A percentile compares a stretch with the other conserved stretches of the same genome.
These are phyloP conservation scores for Sebastes steindachneri DNA, from an alignment of 2,797 vertebrate genomes.

Conservation along the genomic window DNA sequence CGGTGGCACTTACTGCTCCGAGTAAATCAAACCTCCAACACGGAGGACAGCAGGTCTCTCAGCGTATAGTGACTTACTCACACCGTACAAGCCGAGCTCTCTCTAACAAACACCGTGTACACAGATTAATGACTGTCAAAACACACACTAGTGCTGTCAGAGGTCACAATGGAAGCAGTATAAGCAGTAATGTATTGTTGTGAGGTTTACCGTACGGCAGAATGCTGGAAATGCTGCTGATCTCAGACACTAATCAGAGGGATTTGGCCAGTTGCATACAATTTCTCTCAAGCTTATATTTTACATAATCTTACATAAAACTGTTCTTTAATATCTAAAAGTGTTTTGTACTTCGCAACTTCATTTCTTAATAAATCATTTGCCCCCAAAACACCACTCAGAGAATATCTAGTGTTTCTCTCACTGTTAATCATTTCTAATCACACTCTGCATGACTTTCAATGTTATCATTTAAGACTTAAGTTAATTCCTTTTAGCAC, in stretches of 20 bases:
- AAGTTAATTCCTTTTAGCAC: neutral
- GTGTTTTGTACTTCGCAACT: neutral
- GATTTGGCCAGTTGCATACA: neutral
- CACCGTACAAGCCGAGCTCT: neutral
- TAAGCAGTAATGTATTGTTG: neutral
- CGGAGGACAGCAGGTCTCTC: neutral
- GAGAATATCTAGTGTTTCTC: neutral
- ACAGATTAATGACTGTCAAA: neutral
- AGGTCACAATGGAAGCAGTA: neutral
- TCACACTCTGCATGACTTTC: neutral
- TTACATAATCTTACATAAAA: neutral
- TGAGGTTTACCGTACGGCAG: neutral
- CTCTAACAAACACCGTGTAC: neutral
- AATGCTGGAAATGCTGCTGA: neutral
- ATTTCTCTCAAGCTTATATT: neutral
- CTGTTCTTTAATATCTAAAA: neutral
- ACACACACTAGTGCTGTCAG: neutral
- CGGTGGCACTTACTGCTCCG: neutral
- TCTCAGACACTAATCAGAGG: neutral
- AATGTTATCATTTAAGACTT: neutral
- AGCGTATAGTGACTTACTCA: neutral
- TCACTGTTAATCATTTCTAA: neutral
- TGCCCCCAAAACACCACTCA: neutral
- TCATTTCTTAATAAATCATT: neutral
- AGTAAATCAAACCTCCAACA: constrained; percentile 32